Evolutionary conservation across 2,888 invertebrate species (phyloP), one percentile per base, ranked within the genome.

Genomic region (Nomada goodeniana): DNA sequence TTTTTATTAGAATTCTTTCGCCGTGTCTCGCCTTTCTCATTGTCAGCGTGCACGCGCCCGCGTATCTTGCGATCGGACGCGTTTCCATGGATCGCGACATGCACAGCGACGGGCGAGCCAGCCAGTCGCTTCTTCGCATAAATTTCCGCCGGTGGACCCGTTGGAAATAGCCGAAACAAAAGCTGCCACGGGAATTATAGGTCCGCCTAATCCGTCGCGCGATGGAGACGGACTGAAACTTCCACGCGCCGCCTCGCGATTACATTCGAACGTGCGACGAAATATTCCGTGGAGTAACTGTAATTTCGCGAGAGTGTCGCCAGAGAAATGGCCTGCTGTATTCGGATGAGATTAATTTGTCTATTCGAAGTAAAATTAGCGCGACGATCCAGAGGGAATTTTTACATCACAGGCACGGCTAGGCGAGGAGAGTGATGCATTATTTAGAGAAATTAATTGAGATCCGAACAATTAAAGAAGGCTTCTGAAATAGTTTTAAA

Each of bases 1-100:
- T 88, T 89, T 88, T 88, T 88, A 88, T 88, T 86, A 86, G 87
- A 82, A 87, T 87, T 86, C 89, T 87, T 86, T 70, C 59, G 80
- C 78, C 80, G 67, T 70, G 68, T 71, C 78, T 81, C 70, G 23
- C 23, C 65, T 63, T 74, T 70, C 72, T 59, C 52, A 61, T 70
- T 73, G 36, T 36, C 36, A 36, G 36, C 7, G 15, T 47, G 9
- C 10, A 15, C 18, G 55, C 20, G 55, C 23, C 42, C 23, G 71
- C 67, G 68, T 64, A 53, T 18, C 42, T 52, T 44, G 67, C 61
- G 72, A 86, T 80, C 57, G 53, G 13, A 59, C 67, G 72, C 44
- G 57, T 77, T 76, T 70, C 71, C 60, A n/a, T 52, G 68, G 69
- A 79, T 87, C 83, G 59, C 36, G 36, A 36, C 36, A 36, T 76